phyloP scores from a whole-genome alignment of 1,140 invertebrate genomes.

The Aphaenogaster floridana region DNA sequence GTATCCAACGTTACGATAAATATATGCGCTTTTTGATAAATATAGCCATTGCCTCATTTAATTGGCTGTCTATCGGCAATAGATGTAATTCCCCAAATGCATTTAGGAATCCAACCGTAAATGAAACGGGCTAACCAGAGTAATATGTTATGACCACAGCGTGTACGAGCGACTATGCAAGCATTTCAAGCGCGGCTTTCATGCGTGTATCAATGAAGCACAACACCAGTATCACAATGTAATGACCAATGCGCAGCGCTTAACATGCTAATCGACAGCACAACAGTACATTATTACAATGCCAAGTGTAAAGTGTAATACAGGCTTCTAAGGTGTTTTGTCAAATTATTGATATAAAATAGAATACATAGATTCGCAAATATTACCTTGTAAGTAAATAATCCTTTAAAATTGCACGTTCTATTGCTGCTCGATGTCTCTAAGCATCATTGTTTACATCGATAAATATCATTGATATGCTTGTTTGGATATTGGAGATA shows the following conservation, averaged over 20 bases:
- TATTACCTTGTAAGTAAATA: background rate
- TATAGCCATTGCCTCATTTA: conserved; percentile 6
- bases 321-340: background rate
- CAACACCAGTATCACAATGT: conserved; percentile 11
- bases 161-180: conserved; percentile 29
- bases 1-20: background rate
- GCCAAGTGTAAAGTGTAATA: background rate
- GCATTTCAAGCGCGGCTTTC: conserved; percentile 35
- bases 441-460: background rate
- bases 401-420: background rate
- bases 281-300: background rate
- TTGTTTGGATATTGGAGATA: background rate
- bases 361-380: background rate
- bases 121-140: conserved; percentile 2
- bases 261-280: conserved; percentile 22
- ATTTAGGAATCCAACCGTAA: conserved; percentile 22
- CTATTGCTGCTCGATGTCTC: too few species aligned
- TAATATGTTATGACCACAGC: conserved; percentile 33
- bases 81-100: conserved; percentile 36
- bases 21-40: conserved; percentile 18
- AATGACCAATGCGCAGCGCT: conserved; percentile 8
- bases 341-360: background rate
- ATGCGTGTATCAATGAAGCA: conserved; percentile 38
- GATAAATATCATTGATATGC: background rate
- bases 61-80: conserved; percentile 23